Percentiles rank a stretch among this genome's conserved stretches.
Evolutionary conservation across 2,797 vertebrate species (phyloP).

Genomic region (Acomys russatus): DNA sequence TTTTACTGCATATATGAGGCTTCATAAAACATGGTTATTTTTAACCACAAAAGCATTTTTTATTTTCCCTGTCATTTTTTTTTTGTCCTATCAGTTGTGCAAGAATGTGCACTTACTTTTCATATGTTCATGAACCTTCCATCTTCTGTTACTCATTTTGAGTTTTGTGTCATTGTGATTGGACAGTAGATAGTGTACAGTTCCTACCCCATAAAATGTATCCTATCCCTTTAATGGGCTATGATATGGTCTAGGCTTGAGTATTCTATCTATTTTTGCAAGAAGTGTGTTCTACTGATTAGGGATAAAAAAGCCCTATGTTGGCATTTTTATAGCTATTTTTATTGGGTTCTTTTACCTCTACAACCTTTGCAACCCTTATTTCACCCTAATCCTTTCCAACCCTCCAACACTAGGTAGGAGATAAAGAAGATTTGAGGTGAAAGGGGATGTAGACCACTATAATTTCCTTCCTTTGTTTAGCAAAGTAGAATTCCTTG

Average conservation of each 20-base stretch:
- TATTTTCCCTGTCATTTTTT: background rate
- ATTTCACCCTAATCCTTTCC: too few relatives aligned
- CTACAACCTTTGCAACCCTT: too few relatives aligned
- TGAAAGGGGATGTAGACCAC: too few relatives aligned
- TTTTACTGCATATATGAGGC: background rate
- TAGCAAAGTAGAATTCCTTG: too few relatives aligned
- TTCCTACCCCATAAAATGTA: background rate
- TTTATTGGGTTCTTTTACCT: too few relatives aligned
- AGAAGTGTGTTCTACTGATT: background rate
- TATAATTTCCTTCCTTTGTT: too few relatives aligned
- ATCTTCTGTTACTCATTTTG: background rate
- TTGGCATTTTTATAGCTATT: too few relatives aligned
- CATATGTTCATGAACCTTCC: background rate
- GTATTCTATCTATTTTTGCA: background rate
- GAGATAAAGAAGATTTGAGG: too few relatives aligned
- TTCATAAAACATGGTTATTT: background rate
- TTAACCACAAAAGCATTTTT: background rate
- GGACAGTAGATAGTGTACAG: background rate
- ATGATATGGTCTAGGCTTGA: background rate
- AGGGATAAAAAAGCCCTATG: too few relatives aligned
- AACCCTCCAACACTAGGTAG: too few relatives aligned
- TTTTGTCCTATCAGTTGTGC: background rate
- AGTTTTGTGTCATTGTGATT: background rate
- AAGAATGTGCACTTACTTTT: background rate
- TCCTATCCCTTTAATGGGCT: background rate